A percentile compares a stretch with the other conserved stretches of the same genome.
These are phyloP conservation scores for Monopterus albus DNA, from an alignment of 2,113 vertebrate genomes.

Conservation along the genomic window DNA sequence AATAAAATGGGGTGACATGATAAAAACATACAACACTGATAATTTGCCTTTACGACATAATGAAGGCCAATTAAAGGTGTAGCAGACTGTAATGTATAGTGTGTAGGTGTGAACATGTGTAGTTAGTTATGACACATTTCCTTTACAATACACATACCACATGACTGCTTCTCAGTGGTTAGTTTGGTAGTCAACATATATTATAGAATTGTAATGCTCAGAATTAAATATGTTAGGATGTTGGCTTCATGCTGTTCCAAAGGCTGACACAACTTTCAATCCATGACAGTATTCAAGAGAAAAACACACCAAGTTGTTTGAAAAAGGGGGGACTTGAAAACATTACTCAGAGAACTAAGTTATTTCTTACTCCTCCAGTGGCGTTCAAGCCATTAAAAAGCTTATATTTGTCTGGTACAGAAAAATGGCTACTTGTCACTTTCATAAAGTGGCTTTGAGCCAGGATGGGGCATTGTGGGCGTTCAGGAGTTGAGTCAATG, in stretches of 20 bases:
- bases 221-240: constrained; percentile 31
- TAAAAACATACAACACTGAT: constrained; percentile 73
- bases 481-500: constrained; percentile 46
- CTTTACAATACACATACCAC: constrained; percentile 56
- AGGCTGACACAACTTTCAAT: constrained; percentile 52
- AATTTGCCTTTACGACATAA: constrained; percentile 40
- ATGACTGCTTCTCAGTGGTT: constrained; percentile 48
- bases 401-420: constrained; percentile 12
- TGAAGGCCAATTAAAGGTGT: constrained; percentile 49
- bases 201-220: constrained; percentile 22
- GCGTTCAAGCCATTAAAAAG: neutral
- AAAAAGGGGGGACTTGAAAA: neutral
- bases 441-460: constrained; percentile 27
- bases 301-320: constrained; percentile 7
- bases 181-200: constrained; percentile 46
- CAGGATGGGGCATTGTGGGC: constrained; percentile 49
- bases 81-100: constrained; percentile 27
- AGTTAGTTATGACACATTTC: constrained; percentile 55
- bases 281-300: constrained; percentile 18
- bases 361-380: neutral
- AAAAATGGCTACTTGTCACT: constrained; percentile 13
- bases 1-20: constrained; percentile 69
- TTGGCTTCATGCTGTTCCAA: constrained; percentile 71
- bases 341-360: neutral
- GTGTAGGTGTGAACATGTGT: constrained; percentile 29